Evolutionary conservation across 2,797 vertebrate genomes (phyloP), one percentile per base, ranked within the genome.

Genomic region (Acomys russatus): DNA sequence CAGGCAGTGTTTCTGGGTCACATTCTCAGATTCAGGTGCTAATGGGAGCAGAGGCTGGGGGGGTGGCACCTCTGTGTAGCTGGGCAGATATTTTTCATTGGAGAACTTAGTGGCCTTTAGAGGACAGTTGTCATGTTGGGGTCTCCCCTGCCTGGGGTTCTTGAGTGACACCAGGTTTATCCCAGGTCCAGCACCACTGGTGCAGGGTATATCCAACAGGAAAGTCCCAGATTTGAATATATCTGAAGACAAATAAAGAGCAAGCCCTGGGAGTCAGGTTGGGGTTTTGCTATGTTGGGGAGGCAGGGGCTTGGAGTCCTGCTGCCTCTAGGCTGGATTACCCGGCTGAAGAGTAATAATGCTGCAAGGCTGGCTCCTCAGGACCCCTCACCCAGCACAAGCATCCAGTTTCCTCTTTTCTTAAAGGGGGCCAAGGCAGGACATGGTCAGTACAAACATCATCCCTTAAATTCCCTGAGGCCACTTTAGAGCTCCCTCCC

Each of bases 1-100:
- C 44, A 38, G 76, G 66, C 54, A 0, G 38, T 38, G 86, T 97
- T 97, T 97, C 94, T 63, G 88, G 96, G 96, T 97, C 94, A 85
- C n/a, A 49, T n/a, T 91, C 87, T 91, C 88, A 93, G 73, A 94
- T 88, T 96, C 63, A 71, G 94, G 94, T 97, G 95, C 94, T 97
- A 95, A 96, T 89, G 82, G 92, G 94, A 90, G 88, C 95, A 88
- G 91, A 90, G 70, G 78, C 82, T 88, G 90, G 49, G 70, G 85
- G 80, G 78, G 35, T 76, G 80, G 14, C 35, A 86, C 74, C 18
- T 74, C 3, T 66, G 61, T 88, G 18, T 89, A 87, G 89, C 35
- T 30, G 54, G 51, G 49, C 59, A 84, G n/a, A 25, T 22, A 14
- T 51, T 86, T 96, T 77, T 95, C 66, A 7, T 3, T 90, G 79